Percentiles rank a stretch among this genome's conserved stretches.
These are phyloP conservation scores for Hesperophylax magnus DNA, from an alignment of 1,140 invertebrate species.

Conservation along the genomic window DNA sequence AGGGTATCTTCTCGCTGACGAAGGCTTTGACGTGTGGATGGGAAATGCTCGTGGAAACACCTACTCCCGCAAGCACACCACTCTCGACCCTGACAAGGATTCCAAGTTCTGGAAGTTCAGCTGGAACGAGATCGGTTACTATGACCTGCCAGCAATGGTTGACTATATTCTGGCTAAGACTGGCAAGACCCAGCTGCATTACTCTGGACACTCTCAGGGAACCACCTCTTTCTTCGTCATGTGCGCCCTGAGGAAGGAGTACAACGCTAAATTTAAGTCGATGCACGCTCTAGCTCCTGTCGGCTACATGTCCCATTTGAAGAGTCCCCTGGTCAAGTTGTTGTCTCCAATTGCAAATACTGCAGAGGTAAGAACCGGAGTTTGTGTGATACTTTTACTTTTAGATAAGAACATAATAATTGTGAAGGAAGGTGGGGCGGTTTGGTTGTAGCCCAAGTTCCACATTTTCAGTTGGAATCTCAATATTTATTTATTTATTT, in stretches of 20 bases:
- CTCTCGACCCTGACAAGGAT: constrained; percentile 63
- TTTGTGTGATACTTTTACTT: too few species aligned
- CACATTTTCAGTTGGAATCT: too few species aligned
- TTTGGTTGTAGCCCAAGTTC: too few species aligned
- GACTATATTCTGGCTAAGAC: constrained; percentile 71
- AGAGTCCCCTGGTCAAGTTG: constrained; percentile 62
- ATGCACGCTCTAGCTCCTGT: constrained; percentile 76
- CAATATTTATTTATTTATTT: too few species aligned
- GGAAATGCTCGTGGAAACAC: constrained; percentile 81
- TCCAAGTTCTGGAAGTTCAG: constrained; percentile 77
- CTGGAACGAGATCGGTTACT: constrained; percentile 76
- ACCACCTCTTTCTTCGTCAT: constrained; percentile 76
- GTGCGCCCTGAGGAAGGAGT: constrained; percentile 73
- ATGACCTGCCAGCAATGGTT: constrained; percentile 77
- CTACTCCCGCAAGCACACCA: constrained; percentile 77
- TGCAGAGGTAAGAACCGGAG: constrained; percentile 60
- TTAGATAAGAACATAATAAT: too few species aligned
- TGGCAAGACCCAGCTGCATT: constrained; percentile 66
- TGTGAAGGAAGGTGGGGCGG: too few species aligned
- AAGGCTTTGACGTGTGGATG: constrained; percentile 81
- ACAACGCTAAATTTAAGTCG: constrained; percentile 74
- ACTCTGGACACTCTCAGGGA: constrained; percentile 74
- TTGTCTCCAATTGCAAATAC: constrained; percentile 73
- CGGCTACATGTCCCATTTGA: constrained; percentile 64
- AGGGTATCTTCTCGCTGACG: constrained; percentile 67